Base-by-base conservation (phyloP, 2,888 invertebrate genomes). In the Quadroppia sp. region DNA sequence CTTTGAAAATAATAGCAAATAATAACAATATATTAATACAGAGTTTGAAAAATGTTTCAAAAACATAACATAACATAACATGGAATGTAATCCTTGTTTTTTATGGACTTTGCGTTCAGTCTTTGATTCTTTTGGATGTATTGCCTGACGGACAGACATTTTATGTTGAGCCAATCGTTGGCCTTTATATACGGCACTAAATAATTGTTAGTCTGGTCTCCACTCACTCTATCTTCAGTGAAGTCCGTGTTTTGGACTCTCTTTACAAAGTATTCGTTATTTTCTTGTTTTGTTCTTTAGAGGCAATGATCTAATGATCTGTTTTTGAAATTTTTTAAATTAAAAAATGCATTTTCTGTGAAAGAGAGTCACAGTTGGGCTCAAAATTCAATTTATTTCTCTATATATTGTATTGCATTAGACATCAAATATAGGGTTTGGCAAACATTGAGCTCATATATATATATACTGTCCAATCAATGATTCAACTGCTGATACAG, bases 381-480 rank as follows among this genome's bases (percentile, higher is more conserved):
- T 67, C 1, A n/a, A 42, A 25, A 67, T 40, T 42, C 23, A 42
- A 67, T 67, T 67, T 67, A 67, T 67, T n/a, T 20, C 67, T 40
- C n/a, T n/a, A n/a, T n/a, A 40, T 25, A 67, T 42, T 40, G 36
- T 67, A 67, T 42, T 40, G 23, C 2, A 42, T n/a, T 28, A 32
- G 20, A 32, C 13, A 30, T 20, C 7, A 59, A 25, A 30, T 59
- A 67, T 67, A 67, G 67, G 67, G 32, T 67, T 61, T 67, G 67
- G 40, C 67, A 67, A 40, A 67, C 40, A 40, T 67, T 36, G 2
- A 7, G 40, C 40, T 40, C 20, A 23, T 42, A 42, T n/a, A n/a
- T n/a, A n/a, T n/a, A n/a, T n/a, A n/a, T 67, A 25, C 67, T 3
- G 32, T 40, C 67, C 67, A 67, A 67, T 67, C 67, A 67, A 67